A percentile compares a stretch with the other conserved stretches of the same genome.
These are phyloP conservation scores for Montipora efflorescens DNA, from an alignment of 64 coral and sea anemone species.

Conservation along the genomic window DNA sequence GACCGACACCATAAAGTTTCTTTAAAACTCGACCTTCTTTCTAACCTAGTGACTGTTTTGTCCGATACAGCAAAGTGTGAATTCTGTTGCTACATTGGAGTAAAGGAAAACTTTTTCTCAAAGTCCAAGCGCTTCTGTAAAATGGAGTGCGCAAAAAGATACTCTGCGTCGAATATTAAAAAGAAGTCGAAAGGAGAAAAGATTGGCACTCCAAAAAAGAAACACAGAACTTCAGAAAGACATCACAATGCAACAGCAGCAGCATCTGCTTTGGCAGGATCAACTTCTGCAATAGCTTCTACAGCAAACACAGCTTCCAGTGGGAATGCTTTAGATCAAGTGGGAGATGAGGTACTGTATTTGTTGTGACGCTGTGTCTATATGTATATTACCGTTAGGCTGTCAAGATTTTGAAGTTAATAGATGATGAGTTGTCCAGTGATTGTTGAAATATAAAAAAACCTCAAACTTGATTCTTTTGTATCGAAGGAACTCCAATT, in stretches of 20 bases:
- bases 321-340: not conserved
- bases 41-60: slow-evolving; percentile 62
- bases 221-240: slow-evolving; percentile 68
- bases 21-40: slow-evolving; percentile 64
- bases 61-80: slow-evolving; percentile 92
- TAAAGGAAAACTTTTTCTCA: slow-evolving; percentile 95
- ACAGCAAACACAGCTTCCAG: slow-evolving; percentile 16
- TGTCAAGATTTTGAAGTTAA: not conserved
- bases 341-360: not conserved
- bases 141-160: slow-evolving; percentile 99
- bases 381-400: not conserved
- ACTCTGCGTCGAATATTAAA: slow-evolving; percentile 99
- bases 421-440: too few species aligned
- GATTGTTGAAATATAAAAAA: too few species aligned
- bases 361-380: not conserved
- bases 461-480: too few species aligned
- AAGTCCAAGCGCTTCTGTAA: slow-evolving; percentile 99
- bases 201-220: slow-evolving; percentile 87
- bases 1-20: slow-evolving; percentile 68
- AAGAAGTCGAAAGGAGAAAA: slow-evolving; percentile 93
- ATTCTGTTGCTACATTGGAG: slow-evolving; percentile 96
- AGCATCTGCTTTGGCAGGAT: slow-evolving; percentile 37
- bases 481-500: too few species aligned
- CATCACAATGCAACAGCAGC: slow-evolving; percentile 50
- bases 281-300: slow-evolving; percentile 6